These are phyloP conservation scores for Aeoliscus strigatus DNA, from an alignment of 2,797 vertebrate species.

Conservation along the genomic window DNA sequence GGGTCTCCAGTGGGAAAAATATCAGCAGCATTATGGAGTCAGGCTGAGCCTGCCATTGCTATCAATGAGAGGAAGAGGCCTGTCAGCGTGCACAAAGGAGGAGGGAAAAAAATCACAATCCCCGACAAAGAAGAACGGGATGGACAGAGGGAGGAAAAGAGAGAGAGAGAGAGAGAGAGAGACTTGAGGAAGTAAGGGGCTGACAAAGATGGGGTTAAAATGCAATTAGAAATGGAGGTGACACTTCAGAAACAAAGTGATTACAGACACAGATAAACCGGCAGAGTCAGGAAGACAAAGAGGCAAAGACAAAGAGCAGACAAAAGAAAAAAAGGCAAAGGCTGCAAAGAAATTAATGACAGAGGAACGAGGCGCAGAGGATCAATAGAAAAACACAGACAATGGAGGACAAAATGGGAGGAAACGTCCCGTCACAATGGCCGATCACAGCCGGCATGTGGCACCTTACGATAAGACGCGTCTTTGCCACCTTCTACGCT, in stretches of 20 bases:
- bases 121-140: conserved; percentile 44
- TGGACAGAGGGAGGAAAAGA: conserved; percentile 35
- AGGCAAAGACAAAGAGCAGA: conserved; percentile 34
- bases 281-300: conserved; percentile 40
- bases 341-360: not conserved
- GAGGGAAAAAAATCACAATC: conserved; percentile 45
- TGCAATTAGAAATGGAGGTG: conserved; percentile 47
- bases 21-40: conserved; percentile 68
- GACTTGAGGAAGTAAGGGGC: conserved; percentile 19
- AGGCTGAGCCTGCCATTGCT: conserved; percentile 68
- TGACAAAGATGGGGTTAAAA: conserved; percentile 49
- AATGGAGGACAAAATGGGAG: conserved; percentile 54
- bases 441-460: conserved; percentile 57
- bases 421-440: conserved; percentile 52
- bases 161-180: conserved; percentile 23
- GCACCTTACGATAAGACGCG: conserved; percentile 55
- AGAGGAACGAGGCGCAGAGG: conserved; percentile 32
- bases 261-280: conserved; percentile 48
- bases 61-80: conserved; percentile 74
- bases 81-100: conserved; percentile 69
- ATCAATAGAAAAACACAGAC: conserved; percentile 53
- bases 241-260: conserved; percentile 32
- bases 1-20: conserved; percentile 71
- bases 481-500: conserved; percentile 58
- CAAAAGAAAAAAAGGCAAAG: conserved; percentile 40